Evolutionary conservation across 2,888 invertebrate genomes (phyloP), one percentile per base, ranked within the genome.

Genomic region (Calliopum simillimum): DNA sequence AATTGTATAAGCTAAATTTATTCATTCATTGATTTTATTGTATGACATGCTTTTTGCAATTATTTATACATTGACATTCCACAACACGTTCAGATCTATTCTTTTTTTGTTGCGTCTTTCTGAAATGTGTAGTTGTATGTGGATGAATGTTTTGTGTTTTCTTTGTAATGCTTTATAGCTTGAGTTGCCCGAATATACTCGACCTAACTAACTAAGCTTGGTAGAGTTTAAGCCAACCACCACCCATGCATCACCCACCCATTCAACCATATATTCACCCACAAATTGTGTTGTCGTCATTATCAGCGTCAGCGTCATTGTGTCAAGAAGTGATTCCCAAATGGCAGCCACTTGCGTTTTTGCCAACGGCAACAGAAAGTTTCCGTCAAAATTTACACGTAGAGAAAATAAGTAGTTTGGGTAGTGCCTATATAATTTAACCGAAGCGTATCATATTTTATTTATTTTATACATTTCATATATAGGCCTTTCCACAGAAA

Each of bases 311-410:
- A 33, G 43, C 59, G 16, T 59, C 59, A 59, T 41, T 59, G 59
- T 59, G 59, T 59, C 41, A 59, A 59, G 33, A 59, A 41, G 59
- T 41, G 59, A 59, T 59, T 59, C 59, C 59, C 59, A 59, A 59
- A 59, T 41, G 59, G 59, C 59, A 33, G 12, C 33, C 25, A 58
- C 41, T 58, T 33, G 33, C 8, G 33, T 33, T 33, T 33, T 58
- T 19, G 58, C 33, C 41, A n/a, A 12, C 16, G 16, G 41, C 33
- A 8, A 33, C 33, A 33, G n/a, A 33, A 33, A 33, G 33, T 33
- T 33, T 5, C 8, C 33, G 33, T 8, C 8, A 33, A 33, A 5
- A 33, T 5, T 5, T 8, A 33, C 33, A 33, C 33, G 33, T 33
- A 33, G 33, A 33, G 33, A 33, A 33, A 33, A 33, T 4, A 33